Conservation (phyloP, 1,140 invertebrate species). For the Magallana ariakensis region DNA sequence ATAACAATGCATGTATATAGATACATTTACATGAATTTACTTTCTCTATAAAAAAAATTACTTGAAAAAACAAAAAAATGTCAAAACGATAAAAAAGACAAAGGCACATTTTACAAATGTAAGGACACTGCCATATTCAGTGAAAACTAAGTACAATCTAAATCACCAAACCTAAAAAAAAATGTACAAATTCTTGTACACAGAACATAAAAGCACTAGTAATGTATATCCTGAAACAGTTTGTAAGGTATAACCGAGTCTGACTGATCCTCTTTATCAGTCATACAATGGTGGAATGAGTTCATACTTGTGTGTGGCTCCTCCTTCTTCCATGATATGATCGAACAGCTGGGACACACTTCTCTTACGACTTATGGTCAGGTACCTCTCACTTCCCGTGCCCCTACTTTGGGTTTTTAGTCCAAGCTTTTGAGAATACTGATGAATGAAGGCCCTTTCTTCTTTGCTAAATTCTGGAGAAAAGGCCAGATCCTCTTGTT, state of each 20-base stretch:
- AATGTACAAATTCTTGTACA: neutral
- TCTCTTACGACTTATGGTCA: slow-evolving; percentile 81
- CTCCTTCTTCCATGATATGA: slow-evolving; percentile 75
- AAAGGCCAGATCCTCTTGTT: slow-evolving; percentile 84
- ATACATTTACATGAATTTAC: too few relatives aligned
- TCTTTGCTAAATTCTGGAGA: slow-evolving; percentile 86
- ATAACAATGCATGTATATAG: too few relatives aligned
- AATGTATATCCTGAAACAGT: too few relatives aligned
- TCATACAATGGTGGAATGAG: slow-evolving; percentile 74
- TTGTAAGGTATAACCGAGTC: too few relatives aligned
- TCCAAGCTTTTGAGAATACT: slow-evolving; percentile 76
- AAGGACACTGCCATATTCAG: too few relatives aligned
- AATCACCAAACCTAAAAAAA: too few relatives aligned
- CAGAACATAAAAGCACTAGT: neutral
- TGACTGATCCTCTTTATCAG: neutral
- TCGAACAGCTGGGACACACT: slow-evolving; percentile 73
- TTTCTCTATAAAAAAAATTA: too few relatives aligned
- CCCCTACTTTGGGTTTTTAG: slow-evolving; percentile 84
- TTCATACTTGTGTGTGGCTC: slow-evolving; percentile 78
- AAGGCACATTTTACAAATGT: too few relatives aligned
- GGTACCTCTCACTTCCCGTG: slow-evolving; percentile 78
- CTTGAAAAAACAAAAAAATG: too few relatives aligned
- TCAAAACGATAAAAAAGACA: too few relatives aligned
- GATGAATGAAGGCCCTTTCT: slow-evolving; percentile 85
- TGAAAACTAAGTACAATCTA: too few relatives aligned